Base-by-base conservation (phyloP, 2,888 invertebrate genomes). In the Notocelia uddmanniana region DNA sequence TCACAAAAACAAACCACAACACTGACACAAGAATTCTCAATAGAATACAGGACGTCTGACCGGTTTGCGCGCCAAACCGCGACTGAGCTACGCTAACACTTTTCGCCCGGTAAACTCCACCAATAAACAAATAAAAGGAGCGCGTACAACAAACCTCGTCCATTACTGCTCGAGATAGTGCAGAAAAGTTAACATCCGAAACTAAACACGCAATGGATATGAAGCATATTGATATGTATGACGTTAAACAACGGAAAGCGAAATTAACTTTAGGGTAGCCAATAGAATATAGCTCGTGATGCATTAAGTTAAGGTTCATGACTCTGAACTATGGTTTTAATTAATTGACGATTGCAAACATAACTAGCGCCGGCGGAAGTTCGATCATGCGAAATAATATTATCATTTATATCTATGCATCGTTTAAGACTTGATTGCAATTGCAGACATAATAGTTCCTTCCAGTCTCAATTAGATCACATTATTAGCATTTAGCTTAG, bases 1-100 rank as follows among this genome's bases (percentile, higher is more conserved):
- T 78, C 69, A 78, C 76, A 80, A 80, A 79, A 81, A 82, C 80
- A 77, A 82, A 79, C 78, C 73, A 81, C 76, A 76, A 77, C 78
- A 78, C 76, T 71, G 69, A 57, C 60, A 71, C 76, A 77, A 74
- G 70, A 68, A 67, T 52, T 62, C 74, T 63, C 76, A 77, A 74
- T 68, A 62, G 68, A 63, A 13, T 62, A 64, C 60, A 60, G 74
- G 75, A 80, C 89, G 83, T 79, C 82, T 79, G 76, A n/a, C 23
- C 73, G 73, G 73, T 75, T 78, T 80, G 84, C 86, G 89, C 88
- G 89, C 88, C 86, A 88, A 89, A 83, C 83, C 83, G 84, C 88
- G 82, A 90, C 90, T 90, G 84, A 73, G 48, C 55, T 59, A 23
- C 9, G 10, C 37, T 31, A 31, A 73, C 73, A 74, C 68, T 70